A percentile compares a stretch with the other conserved stretches of the same genome.
Conservation (phyloP, 2,113 vertebrate genomes). For the Esox niger region DNA sequence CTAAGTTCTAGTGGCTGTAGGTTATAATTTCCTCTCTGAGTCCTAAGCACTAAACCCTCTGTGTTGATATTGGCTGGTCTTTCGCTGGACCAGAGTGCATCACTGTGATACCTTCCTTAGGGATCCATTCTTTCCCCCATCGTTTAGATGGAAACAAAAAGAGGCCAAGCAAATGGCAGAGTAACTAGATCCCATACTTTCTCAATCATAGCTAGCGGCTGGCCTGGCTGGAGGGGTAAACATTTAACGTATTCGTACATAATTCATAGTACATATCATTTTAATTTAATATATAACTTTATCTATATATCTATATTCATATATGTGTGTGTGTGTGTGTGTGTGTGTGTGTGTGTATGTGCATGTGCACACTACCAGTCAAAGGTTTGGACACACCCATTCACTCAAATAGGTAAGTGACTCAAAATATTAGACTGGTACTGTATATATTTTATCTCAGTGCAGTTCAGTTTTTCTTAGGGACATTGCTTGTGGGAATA, state of each 20-base stretch:
- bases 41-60: constrained; percentile 62
- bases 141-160: constrained; percentile 68
- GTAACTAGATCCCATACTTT: constrained; percentile 61
- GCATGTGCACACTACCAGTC: no score
- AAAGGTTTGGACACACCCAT: no score
- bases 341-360: no score
- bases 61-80: constrained; percentile 70
- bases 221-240: constrained; percentile 43
- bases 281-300: no score
- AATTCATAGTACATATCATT: no score
- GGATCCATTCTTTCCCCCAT: constrained; percentile 59
- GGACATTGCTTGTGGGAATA: constrained; percentile 52
- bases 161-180: constrained; percentile 51
- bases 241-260: no score
- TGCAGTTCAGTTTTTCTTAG: constrained; percentile 44
- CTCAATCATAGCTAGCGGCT: constrained; percentile 47
- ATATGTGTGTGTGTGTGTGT: no score
- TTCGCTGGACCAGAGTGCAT: constrained; percentile 54
- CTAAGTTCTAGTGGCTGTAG: constrained; percentile 62
- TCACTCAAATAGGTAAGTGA: no score
- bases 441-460: constrained; percentile 49
- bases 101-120: constrained; percentile 68
- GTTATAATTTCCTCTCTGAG: constrained; percentile 58
- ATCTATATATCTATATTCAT: no score
- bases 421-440: no score